Percentiles rank a stretch among this genome's conserved stretches.
Evolutionary conservation across 2,888 invertebrate species (phyloP).

Genomic region (Aleiodes alternator): DNA sequence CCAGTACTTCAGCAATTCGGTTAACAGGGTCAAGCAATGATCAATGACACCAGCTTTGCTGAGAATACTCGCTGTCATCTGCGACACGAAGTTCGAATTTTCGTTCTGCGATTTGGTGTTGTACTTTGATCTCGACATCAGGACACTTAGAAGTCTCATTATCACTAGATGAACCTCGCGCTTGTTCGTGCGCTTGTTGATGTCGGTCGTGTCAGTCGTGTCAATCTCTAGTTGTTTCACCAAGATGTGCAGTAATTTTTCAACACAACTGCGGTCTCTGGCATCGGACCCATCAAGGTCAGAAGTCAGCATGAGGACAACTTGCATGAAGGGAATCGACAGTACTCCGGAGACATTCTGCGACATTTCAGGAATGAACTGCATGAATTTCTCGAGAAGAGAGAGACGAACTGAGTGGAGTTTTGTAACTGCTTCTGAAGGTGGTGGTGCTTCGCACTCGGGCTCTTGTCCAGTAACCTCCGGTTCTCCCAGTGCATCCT

Average conservation of each 20-base stretch:
- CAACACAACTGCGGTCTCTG: conserved; percentile 86
- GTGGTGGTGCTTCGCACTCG: conserved; percentile 72
- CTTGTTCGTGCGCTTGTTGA: conserved; percentile 82
- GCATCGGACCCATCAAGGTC: conserved; percentile 92
- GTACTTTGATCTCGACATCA: conserved; percentile 86
- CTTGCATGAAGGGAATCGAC: conserved; percentile 94
- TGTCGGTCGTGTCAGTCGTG: conserved; percentile 76
- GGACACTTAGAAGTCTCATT: conserved; percentile 90
- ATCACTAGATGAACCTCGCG: conserved; percentile 92
- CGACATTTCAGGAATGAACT: conserved; percentile 86
- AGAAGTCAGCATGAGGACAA: conserved; percentile 90
- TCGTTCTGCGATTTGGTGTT: conserved; percentile 73
- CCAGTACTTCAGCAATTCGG: conserved; percentile 87
- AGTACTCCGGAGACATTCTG: conserved; percentile 86
- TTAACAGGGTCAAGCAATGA: conserved; percentile 84
- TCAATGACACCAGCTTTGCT: conserved; percentile 84
- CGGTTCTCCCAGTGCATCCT: conserved; percentile 20
- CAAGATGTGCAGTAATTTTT: conserved; percentile 84
- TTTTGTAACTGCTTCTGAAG: conserved; percentile 76
- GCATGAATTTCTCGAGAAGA: conserved; percentile 85
- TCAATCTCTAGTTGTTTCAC: conserved; percentile 85
- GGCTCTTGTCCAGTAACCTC: conserved; percentile 67
- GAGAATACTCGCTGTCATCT: conserved; percentile 83
- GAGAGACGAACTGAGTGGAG: conserved; percentile 83
- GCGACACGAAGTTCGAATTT: conserved; percentile 80